These are phyloP conservation scores for Catostomus latipinnis DNA, from an alignment of 2,797 vertebrate genomes.

Conservation along the genomic window DNA sequence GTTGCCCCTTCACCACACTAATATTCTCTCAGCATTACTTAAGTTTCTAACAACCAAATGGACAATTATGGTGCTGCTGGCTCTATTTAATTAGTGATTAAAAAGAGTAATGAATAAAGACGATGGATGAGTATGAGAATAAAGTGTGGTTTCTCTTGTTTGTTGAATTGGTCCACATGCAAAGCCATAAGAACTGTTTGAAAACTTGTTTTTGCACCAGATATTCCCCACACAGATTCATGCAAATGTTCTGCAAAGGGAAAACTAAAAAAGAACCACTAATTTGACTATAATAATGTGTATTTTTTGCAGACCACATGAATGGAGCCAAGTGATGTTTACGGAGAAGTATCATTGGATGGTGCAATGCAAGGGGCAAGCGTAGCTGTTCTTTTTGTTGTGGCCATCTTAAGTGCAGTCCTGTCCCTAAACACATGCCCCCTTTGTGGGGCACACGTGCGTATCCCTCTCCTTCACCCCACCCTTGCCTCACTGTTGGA, in stretches of 20 bases:
- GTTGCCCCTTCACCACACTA: constrained; percentile 12
- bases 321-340: constrained; percentile 1
- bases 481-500: constrained; percentile 39
- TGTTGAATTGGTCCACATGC: constrained; percentile 12
- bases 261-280: constrained; percentile 32
- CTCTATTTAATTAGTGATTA: constrained; percentile 25
- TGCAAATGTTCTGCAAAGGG: not conserved
- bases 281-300: constrained; percentile 10
- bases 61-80: constrained; percentile 22
- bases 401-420: constrained; percentile 33
- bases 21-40: constrained; percentile 18
- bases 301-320: constrained; percentile 13
- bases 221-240: not conserved
- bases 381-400: constrained; percentile 28
- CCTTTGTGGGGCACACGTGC: constrained; percentile 70
- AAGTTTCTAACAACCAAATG: constrained; percentile 25
- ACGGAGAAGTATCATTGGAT: not conserved
- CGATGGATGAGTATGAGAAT: constrained; percentile 16
- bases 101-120: constrained; percentile 6
- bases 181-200: not conserved
- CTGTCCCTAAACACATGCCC: constrained; percentile 65
- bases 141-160: constrained; percentile 24
- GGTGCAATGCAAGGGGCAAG: constrained; percentile 36
- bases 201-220: not conserved
- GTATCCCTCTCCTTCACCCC: constrained; percentile 55